Percentiles rank a stretch among this genome's conserved stretches.
These are phyloP conservation scores for Drosophila ohnishii DNA, from an alignment of 1,140 invertebrate genomes.

Conservation along the genomic window DNA sequence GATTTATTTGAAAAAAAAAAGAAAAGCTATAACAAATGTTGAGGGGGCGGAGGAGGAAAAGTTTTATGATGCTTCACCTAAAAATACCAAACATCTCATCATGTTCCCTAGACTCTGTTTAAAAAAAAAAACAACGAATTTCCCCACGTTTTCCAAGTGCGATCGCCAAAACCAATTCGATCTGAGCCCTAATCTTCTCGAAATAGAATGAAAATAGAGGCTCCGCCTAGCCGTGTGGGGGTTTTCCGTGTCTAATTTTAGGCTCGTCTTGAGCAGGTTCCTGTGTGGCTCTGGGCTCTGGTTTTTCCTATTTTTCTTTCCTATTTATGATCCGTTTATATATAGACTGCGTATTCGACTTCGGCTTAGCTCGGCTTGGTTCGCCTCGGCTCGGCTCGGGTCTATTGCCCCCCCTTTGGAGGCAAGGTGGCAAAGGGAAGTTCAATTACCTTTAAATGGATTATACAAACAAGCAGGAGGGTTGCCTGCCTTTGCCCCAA, in stretches of 20 bases:
- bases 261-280: conserved; percentile 40
- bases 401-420: conserved; percentile 19
- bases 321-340: conserved; percentile 35
- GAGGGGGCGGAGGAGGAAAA: not conserved
- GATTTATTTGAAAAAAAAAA: not conserved
- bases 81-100: conserved; percentile 30
- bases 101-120: conserved; percentile 1
- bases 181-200: conserved; percentile 12
- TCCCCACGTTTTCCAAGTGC: not conserved
- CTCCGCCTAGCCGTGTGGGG: not conserved
- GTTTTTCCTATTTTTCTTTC: conserved; percentile 9
- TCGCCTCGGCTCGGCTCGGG: conserved; percentile 46
- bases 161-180: conserved; percentile 10
- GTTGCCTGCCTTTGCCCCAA: conserved; percentile 10
- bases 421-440: conserved; percentile 46
- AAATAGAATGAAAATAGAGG: conserved; percentile 10
- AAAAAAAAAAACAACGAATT: conserved; percentile 1
- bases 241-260: conserved; percentile 34
- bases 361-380: conserved; percentile 29
- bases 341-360: conserved; percentile 21
- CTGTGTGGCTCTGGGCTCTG: conserved; percentile 14
- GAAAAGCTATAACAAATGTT: conserved; percentile 1
- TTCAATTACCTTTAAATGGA: conserved; percentile 80
- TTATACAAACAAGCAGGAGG: conserved; percentile 60
- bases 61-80: conserved; percentile 42